Base-by-base conservation (phyloP, 2,888 invertebrate genomes). In the Trichopoda pennipes region DNA sequence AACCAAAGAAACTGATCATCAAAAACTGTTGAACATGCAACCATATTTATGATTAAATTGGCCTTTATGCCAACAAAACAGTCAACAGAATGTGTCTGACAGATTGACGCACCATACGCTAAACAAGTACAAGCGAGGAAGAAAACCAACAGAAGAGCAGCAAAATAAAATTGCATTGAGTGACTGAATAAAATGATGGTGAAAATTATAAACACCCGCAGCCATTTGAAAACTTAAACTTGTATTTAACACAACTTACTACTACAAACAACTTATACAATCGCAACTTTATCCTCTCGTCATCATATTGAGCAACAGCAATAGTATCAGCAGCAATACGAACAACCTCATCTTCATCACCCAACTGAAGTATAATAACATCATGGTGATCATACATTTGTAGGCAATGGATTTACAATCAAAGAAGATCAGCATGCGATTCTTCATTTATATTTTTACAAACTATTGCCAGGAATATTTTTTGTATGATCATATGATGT, bases 401-500 rank as follows among this genome's bases (percentile, higher is more conserved):
- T 79, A 38, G 73, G 68, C 79, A 66, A 21, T 77, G 77, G 38
- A 72, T 78, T 74, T 58, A 77, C 77, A 81, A 74, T 77, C 80
- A 73, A 73, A 63, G 66, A 32, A 81, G 87, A 88, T 88, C 88
- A 87, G 88, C 89, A 89, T 88, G 89, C 88, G 87, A 88, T 88
- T 86, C 77, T 70, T 77, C 83, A 80, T 83, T 83, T 77, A 60
- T 56, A n/a, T 32, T 42, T 9, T 49, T 47, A 10, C 56, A 21
- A 64, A 56, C 63, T 66, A 16, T 66, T 49, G 47, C 74, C 64
- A 23, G 74, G 35, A 21, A 44, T 16, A 44, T 6, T 7, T 49
- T 49, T 49, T 9, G 17, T 49, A 49, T 72, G 64, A 75, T 75
- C 75, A 58, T 64, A 32, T 72, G 70, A 64, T 78, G 72, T 61